These are phyloP conservation scores for Scaptomyza cyrtandrae DNA, from an alignment of 2,888 invertebrate species.

Conservation along the genomic window DNA sequence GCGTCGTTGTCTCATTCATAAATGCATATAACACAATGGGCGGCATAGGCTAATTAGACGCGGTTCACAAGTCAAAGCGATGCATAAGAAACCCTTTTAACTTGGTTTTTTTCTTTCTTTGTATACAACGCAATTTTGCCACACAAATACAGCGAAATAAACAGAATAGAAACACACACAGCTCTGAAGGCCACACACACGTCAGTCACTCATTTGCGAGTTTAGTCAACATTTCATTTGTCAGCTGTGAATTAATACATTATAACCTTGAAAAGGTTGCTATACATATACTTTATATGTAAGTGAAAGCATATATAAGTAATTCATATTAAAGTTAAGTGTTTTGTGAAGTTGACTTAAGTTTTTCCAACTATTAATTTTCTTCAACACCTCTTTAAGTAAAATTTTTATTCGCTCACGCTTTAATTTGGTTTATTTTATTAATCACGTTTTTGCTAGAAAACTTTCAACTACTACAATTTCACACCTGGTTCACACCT, in stretches of 20 bases:
- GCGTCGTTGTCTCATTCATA: slow-evolving; percentile 12
- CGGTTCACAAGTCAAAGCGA: slow-evolving; percentile 68
- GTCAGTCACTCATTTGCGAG: neutral
- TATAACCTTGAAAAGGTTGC: slow-evolving; percentile 7
- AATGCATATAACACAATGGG: slow-evolving; percentile 53
- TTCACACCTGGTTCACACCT: slow-evolving; percentile 41
- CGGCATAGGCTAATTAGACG: slow-evolving; percentile 71
- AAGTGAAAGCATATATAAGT: too few species aligned
- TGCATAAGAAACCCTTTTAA: slow-evolving; percentile 26
- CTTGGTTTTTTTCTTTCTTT: slow-evolving; percentile 3
- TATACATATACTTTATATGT: neutral
- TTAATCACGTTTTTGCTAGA: neutral
- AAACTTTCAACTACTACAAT: slow-evolving; percentile 5
- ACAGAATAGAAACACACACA: slow-evolving; percentile 25
- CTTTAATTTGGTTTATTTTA: slow-evolving; percentile 2
- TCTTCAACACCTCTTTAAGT: neutral
- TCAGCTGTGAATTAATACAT: slow-evolving; percentile 14
- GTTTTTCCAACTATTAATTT: neutral
- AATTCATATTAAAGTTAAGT: neutral
- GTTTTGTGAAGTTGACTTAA: neutral
- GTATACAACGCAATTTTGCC: slow-evolving; percentile 10
- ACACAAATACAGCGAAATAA: slow-evolving; percentile 57
- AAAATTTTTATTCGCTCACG: neutral
- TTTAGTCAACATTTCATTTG: slow-evolving; percentile 26
- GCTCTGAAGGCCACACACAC: slow-evolving; percentile 36